phyloP scores from a whole-genome alignment of 2,113 vertebrate species.

The rat (Rattus norvegicus) region GRCr8 NC_086023.1:71158501-71159000 shows the following conservation, averaged over 20 bases:
- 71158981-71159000: neutral
- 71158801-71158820: neutral
- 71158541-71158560: neutral
- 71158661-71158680: neutral
- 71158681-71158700: constrained; percentile 2
- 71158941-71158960: neutral
- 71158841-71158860: neutral
- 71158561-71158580: constrained; percentile 14
- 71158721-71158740: neutral
- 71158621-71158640: neutral
- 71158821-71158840: neutral
- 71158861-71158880: neutral
- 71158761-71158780: neutral
- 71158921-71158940: neutral
- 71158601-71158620: neutral
- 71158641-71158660: constrained; percentile 2
- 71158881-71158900: neutral
- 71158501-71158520: neutral
- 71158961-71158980: neutral
- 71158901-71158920: neutral
- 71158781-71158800: neutral
- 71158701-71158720: neutral
- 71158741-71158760: neutral
- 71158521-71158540: neutral
- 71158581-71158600: neutral